Percentiles rank a stretch among this genome's conserved stretches.
These are phyloP conservation scores for Amphimedon queenslandica DNA, from an alignment of 37 sponge, comb jelly and placozoan species.

Conservation along the genomic window DNA sequence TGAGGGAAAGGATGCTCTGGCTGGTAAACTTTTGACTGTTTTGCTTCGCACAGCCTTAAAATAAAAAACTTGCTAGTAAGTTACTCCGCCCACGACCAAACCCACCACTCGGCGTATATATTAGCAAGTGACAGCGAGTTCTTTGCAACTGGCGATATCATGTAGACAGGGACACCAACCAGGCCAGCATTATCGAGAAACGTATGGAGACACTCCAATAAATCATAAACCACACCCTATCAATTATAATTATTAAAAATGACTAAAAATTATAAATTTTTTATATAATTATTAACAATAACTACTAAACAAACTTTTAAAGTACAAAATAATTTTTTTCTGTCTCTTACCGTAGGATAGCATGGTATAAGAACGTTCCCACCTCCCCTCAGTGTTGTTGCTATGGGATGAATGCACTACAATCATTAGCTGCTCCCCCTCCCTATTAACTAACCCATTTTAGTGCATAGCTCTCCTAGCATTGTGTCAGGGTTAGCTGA, in stretches of 20 bases:
- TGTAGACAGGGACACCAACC: slow-evolving; percentile 79
- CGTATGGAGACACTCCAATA: slow-evolving; percentile 87
- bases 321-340: no score
- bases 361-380: slow-evolving; percentile 96
- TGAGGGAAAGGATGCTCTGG: slow-evolving; percentile 96
- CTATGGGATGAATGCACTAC: no score
- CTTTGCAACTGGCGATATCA: slow-evolving; percentile 93
- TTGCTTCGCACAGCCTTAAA: slow-evolving; percentile 76
- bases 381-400: slow-evolving; percentile 75
- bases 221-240: slow-evolving; percentile 91
- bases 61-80: no score
- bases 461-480: slow-evolving; percentile 76
- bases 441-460: slow-evolving; percentile 75
- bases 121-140: slow-evolving; percentile 94
- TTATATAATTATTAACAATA: no score
- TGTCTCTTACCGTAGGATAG: slow-evolving; percentile 86
- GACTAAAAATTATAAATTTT: no score
- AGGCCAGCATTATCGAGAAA: slow-evolving; percentile 80
- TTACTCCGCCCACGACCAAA: background rate
- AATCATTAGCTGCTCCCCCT: no score
- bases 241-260: background rate
- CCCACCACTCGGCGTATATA: slow-evolving; percentile 96
- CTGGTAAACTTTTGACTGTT: slow-evolving; percentile 83
- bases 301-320: no score
- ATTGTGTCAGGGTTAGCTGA: slow-evolving; percentile 86